Base-by-base conservation (phyloP, 2,113 vertebrate species). In the Ictalurus furcatus region DNA sequence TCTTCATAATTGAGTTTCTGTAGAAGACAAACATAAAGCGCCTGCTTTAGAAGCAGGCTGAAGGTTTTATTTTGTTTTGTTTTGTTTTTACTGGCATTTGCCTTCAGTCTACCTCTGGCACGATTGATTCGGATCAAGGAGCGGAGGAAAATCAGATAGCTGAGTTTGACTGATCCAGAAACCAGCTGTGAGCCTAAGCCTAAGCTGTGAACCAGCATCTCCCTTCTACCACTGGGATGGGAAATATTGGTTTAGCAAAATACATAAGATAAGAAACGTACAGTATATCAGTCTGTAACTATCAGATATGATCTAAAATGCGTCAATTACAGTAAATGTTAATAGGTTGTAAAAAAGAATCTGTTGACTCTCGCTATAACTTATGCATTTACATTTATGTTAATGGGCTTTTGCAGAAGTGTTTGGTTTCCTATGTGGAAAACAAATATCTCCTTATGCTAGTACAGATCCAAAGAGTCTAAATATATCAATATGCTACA, bases 1-100 rank as follows among this genome's bases (percentile, higher is more conserved):
- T 78, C 81, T 58, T 63, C 44, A 71, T 90, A 91, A 91, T 90
- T 86, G 82, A 84, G 78, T 90, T 89, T 89, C 71, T 88, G 40
- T 79, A 48, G 84, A 90, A 87, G 56, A 85, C 40, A 90, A 82
- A 90, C 81, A 59, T 84, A 90, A 86, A 87, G 61, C 85, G 87
- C 52, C 78, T 37, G 82, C 44, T 54, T 85, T 59, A 85, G 88
- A 84, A 58, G 59, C 81, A 89, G 54, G 30, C 85, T 71, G 63
- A 30, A 28, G 54, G 48, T 52, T 52, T 52, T 52, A 11, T 56
- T 56, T 37, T 80, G 48, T 52, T 52, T 52, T 52, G 48, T 54
- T 56, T 37, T 82, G 23, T 54, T 48, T 85, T 84, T 85, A 54
- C 73, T 88, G 82, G 28, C 28, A 76, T 90, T 87, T 87, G 83